A percentile compares a stretch with the other conserved stretches of the same genome.
Conservation (phyloP, 2,888 invertebrate species). For the Rhorus exstirpatorius region DNA sequence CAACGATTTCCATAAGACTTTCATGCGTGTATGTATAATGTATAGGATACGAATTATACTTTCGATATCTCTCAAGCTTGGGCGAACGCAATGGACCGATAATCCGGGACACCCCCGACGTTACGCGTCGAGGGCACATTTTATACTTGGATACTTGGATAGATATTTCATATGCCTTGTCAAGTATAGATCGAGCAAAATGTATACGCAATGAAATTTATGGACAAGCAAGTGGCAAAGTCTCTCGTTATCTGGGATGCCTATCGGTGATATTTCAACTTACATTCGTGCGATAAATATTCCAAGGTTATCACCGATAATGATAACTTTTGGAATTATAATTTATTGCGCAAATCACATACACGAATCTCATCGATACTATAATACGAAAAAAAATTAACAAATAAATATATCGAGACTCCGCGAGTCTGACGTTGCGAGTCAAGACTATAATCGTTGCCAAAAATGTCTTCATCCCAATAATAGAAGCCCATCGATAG, state of each 20-base stretch:
- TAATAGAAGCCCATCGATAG: constrained; percentile 51
- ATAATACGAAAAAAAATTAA: too few relatives aligned
- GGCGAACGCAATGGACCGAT: constrained; percentile 69
- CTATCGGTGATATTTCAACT: constrained; percentile 44
- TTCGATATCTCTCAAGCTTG: constrained; percentile 62
- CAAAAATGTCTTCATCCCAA: constrained; percentile 42
- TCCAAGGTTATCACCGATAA: constrained; percentile 64
- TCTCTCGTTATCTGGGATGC: constrained; percentile 64
- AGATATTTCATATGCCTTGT: constrained; percentile 7
- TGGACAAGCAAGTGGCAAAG: constrained; percentile 44
- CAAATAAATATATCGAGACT: constrained; percentile 10
- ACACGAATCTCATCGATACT: too few relatives aligned
- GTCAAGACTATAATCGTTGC: constrained; percentile 26
- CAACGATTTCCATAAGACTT: constrained; percentile 64
- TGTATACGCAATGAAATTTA: constrained; percentile 13
- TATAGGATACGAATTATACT: constrained; percentile 38
- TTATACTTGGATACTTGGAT: constrained; percentile 42
- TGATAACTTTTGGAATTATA: constrained; percentile 32
- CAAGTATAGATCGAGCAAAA: too few relatives aligned
- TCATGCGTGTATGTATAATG: constrained; percentile 50
- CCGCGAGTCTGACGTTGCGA: not conserved
- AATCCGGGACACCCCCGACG: constrained; percentile 66
- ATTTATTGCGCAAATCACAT: too few relatives aligned
- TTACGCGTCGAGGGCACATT: constrained; percentile 35
- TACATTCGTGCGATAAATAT: constrained; percentile 48